Conservation (phyloP, 2,888 invertebrate genomes). For the Drosophila setosimentum region DNA sequence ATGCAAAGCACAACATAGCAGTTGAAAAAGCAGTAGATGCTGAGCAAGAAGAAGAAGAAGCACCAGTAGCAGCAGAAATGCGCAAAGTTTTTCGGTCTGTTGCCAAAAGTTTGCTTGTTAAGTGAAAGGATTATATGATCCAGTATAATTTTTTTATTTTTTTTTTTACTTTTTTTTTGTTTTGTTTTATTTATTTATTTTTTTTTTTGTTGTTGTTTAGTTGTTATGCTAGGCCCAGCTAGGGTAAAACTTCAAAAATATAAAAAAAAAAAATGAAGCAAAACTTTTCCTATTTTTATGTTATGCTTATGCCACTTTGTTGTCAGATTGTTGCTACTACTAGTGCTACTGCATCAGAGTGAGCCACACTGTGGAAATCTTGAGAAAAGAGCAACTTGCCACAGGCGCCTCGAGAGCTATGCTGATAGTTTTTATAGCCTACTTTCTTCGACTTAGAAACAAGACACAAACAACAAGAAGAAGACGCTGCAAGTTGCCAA, state of each 20-base stretch:
- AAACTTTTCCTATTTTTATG: slow-evolving; percentile 67
- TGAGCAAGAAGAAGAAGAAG: slow-evolving; percentile 14
- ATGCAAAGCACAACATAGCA: slow-evolving; percentile 70
- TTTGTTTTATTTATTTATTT: no score
- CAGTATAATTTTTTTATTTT: slow-evolving; percentile 46
- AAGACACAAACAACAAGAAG: slow-evolving; percentile 25
- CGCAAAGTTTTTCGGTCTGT: slow-evolving; percentile 69
- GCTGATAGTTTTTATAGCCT: slow-evolving; percentile 78
- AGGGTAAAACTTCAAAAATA: slow-evolving; percentile 53
- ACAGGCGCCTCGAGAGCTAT: slow-evolving; percentile 61
- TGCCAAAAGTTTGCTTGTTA: slow-evolving; percentile 79
- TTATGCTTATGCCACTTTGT: slow-evolving; percentile 65
- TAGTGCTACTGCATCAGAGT: slow-evolving; percentile 44
- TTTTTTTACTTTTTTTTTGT: slow-evolving; percentile 1
- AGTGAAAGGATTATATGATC: slow-evolving; percentile 79
- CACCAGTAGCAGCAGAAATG: slow-evolving; percentile 39
- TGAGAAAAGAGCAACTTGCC: slow-evolving; percentile 55
- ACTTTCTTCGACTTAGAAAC: slow-evolving; percentile 55
- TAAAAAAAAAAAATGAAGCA: slow-evolving; percentile 10
- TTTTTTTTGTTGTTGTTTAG: slow-evolving; percentile 11
- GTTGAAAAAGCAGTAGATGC: slow-evolving; percentile 41
- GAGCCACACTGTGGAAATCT: slow-evolving; percentile 44
- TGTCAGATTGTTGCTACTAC: slow-evolving; percentile 62
- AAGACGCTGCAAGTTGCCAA: slow-evolving; percentile 34
- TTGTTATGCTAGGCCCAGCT: slow-evolving; percentile 16